Percentiles rank a stretch among this genome's conserved stretches.
These are phyloP conservation scores for Mesembrinibis cayennensis DNA, from an alignment of 2,113 vertebrate species.

Conservation along the genomic window DNA sequence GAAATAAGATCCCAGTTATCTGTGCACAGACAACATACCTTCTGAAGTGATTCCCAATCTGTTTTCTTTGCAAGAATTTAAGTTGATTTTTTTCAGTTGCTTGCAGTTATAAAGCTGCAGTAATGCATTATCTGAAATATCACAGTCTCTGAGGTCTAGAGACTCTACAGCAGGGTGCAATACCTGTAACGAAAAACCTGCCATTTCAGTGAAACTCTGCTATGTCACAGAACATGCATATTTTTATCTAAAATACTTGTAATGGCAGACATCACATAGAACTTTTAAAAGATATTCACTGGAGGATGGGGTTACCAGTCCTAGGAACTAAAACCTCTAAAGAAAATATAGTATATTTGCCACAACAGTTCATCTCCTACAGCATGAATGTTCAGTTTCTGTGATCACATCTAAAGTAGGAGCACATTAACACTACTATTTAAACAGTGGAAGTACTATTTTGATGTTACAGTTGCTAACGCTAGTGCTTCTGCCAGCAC, in stretches of 20 bases:
- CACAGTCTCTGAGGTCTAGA: constrained; percentile 80
- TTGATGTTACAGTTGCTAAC: neutral
- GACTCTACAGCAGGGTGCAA: constrained; percentile 80
- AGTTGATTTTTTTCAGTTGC: constrained; percentile 78
- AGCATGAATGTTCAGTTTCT: neutral
- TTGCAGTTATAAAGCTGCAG: constrained; percentile 75
- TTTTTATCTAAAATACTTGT: neutral
- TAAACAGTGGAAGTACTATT: neutral
- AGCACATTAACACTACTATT: neutral
- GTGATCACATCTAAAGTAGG: neutral
- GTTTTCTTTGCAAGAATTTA: constrained; percentile 74
- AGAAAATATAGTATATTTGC: neutral
- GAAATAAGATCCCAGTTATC: neutral
- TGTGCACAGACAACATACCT: constrained; percentile 68
- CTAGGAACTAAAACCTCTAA: neutral
- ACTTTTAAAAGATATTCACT: neutral
- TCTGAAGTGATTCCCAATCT: constrained; percentile 77
- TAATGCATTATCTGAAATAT: constrained; percentile 81
- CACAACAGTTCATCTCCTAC: neutral
- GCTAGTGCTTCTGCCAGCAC: neutral
- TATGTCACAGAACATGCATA: neutral
- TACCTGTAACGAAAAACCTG: constrained; percentile 69
- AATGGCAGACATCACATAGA: neutral
- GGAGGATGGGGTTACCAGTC: neutral
- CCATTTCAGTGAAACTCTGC: neutral